Evolutionary conservation across 2,888 invertebrate genomes (phyloP).

Genomic region (Drosophila acutilabella): DNA sequence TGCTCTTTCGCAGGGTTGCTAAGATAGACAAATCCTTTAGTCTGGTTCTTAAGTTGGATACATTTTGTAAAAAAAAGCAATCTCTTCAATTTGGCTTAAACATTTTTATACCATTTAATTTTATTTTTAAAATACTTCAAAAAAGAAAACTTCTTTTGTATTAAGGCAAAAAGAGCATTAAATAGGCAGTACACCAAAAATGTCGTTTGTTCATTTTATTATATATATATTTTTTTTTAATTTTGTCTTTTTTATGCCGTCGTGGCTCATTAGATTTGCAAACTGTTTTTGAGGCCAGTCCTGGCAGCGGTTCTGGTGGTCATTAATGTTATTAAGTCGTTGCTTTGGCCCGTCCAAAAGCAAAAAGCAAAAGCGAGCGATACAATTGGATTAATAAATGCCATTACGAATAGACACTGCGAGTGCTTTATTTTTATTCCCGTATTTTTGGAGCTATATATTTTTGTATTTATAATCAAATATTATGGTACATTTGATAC

Average conservation of each 20-base stretch:
- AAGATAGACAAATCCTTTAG: neutral
- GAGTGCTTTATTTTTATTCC: conserved; percentile 65
- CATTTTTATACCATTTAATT: neutral
- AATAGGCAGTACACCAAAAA: neutral
- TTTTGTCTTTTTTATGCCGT: conserved; percentile 80
- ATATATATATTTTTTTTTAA: conserved; percentile 31
- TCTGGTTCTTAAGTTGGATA: too few species aligned
- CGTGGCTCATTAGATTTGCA: conserved; percentile 85
- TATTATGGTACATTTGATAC: conserved; percentile 72
- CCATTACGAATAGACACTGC: conserved; percentile 58
- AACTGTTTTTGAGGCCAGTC: conserved; percentile 79
- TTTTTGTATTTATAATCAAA: conserved; percentile 24
- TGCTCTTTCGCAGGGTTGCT: conserved; percentile 15
- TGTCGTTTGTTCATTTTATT: conserved; percentile 24
- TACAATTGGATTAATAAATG: conserved; percentile 80
- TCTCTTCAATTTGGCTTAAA: neutral
- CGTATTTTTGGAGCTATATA: conserved; percentile 28
- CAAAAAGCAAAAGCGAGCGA: conserved; percentile 9
- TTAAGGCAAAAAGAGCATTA: neutral
- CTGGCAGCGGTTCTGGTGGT: conserved; percentile 54
- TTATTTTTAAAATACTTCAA: too few species aligned
- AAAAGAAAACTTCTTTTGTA: too few species aligned
- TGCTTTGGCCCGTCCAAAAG: conserved; percentile 28
- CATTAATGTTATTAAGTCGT: conserved; percentile 77
- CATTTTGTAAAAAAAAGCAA: too few species aligned